phyloP scores from a whole-genome alignment of 2,888 invertebrate species.

The Celastrina argiolus region DNA sequence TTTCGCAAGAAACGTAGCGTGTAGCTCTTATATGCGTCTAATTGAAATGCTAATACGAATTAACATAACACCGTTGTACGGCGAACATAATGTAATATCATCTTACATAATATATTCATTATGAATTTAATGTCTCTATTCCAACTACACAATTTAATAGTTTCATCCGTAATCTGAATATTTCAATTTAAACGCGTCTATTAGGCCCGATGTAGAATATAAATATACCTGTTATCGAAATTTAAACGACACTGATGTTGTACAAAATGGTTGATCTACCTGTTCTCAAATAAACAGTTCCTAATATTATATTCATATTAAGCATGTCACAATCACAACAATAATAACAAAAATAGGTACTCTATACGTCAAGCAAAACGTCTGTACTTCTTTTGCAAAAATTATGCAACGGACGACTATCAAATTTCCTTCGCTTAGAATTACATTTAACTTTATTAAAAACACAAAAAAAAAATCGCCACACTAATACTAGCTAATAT shows the following conservation, averaged over 20 bases:
- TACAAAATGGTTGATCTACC: background rate
- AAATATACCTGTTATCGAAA: background rate
- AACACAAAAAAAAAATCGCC: no score
- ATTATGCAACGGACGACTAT: no score
- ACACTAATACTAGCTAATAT: no score
- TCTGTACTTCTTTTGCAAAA: no score
- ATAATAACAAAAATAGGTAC: no score
- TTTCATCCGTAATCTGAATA: slow-evolving; percentile 4
- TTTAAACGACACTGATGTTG: background rate
- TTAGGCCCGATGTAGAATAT: background rate
- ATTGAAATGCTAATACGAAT: slow-evolving; percentile 68
- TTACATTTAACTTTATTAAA: no score
- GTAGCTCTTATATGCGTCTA: slow-evolving; percentile 56
- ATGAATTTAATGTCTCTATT: slow-evolving; percentile 6
- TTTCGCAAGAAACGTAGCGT: background rate
- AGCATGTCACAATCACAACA: no score
- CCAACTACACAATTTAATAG: slow-evolving; percentile 1
- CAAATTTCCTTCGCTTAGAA: no score
- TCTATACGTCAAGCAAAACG: no score
- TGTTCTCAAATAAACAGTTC: background rate
- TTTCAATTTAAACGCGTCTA: slow-evolving; percentile 5
- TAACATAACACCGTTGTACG: slow-evolving; percentile 58
- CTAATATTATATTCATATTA: no score
- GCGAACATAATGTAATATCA: slow-evolving; percentile 21
- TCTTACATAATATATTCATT: slow-evolving; percentile 11